These are phyloP conservation scores for Valencia hispanica DNA, from an alignment of 2,797 vertebrate species.

Conservation along the genomic window DNA sequence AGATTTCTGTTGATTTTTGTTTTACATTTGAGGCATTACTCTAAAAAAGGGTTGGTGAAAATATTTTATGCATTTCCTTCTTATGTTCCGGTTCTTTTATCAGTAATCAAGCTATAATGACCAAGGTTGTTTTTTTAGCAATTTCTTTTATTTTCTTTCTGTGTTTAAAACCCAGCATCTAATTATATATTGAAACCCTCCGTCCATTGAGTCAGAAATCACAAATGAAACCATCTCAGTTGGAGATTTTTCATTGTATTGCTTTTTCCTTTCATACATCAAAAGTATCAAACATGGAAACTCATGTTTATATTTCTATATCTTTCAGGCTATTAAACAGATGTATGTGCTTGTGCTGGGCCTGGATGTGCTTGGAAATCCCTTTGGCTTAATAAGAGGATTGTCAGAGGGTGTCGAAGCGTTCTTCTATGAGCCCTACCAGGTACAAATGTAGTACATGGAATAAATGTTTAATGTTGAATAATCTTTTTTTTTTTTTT, in stretches of 20 bases:
- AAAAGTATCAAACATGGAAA: background rate
- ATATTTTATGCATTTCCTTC: background rate
- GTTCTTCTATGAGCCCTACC: slow-evolving; percentile 99
- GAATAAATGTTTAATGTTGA: background rate
- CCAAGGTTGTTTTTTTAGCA: background rate
- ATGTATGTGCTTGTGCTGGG: slow-evolving; percentile 98
- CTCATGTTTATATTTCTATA: background rate
- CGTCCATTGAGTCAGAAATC: background rate
- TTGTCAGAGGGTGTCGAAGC: slow-evolving; percentile 97
- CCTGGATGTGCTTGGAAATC: slow-evolving; percentile 96
- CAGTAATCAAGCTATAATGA: background rate
- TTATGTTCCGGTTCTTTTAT: background rate
- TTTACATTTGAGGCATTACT: background rate
- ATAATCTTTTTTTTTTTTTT: background rate
- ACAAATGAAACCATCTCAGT: background rate
- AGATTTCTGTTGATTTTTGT: background rate
- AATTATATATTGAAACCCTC: background rate
- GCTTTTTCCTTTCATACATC: background rate
- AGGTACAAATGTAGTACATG: slow-evolving; percentile 76
- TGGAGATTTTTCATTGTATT: background rate
- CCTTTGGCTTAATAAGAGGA: slow-evolving; percentile 95
- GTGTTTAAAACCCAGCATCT: background rate
- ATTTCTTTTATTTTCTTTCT: background rate
- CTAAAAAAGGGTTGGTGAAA: background rate
- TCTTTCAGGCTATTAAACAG: slow-evolving; percentile 93